Evolutionary conservation across 1,140 invertebrate species (phyloP).

Genomic region (Drosophila eugracilis): DNA sequence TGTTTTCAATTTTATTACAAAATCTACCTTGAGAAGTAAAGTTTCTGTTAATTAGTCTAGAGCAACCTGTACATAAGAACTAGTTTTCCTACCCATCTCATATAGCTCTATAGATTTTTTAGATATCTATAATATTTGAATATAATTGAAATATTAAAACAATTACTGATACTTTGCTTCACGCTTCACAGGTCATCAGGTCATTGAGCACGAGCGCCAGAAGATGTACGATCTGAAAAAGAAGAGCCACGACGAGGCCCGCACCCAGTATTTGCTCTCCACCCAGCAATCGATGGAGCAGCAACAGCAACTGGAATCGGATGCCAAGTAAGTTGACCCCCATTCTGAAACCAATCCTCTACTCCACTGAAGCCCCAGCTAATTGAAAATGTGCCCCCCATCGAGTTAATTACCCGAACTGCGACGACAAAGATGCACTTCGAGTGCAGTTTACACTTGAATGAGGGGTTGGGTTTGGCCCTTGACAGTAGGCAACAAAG

Average conservation of each 20-base stretch:
- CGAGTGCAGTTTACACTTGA: constrained; percentile 32
- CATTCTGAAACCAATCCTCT: background rate
- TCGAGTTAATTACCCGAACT: constrained; percentile 63
- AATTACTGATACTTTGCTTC: background rate
- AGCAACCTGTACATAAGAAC: no score
- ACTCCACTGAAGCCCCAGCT: constrained; percentile 1
- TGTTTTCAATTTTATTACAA: background rate
- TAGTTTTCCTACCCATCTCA: no score
- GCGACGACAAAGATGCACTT: constrained; percentile 29
- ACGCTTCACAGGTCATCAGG: constrained; percentile 90
- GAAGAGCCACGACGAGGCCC: constrained; percentile 94
- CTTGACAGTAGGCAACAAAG: background rate
- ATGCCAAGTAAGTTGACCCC: constrained; percentile 62
- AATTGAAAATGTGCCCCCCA: constrained; percentile 49
- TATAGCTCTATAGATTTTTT: no score
- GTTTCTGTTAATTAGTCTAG: no score
- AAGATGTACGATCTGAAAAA: constrained; percentile 94
- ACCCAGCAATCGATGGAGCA: constrained; percentile 51
- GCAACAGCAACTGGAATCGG: constrained; percentile 16
- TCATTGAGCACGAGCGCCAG: constrained; percentile 95
- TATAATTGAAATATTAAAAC: background rate
- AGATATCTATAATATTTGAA: no score
- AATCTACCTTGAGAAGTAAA: no score
- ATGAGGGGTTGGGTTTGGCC: constrained; percentile 2
- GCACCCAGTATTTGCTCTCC: constrained; percentile 79